These are phyloP conservation scores for Rhinopomastus cyanomelas DNA, from an alignment of 2,113 vertebrate genomes.

Conservation along the genomic window DNA sequence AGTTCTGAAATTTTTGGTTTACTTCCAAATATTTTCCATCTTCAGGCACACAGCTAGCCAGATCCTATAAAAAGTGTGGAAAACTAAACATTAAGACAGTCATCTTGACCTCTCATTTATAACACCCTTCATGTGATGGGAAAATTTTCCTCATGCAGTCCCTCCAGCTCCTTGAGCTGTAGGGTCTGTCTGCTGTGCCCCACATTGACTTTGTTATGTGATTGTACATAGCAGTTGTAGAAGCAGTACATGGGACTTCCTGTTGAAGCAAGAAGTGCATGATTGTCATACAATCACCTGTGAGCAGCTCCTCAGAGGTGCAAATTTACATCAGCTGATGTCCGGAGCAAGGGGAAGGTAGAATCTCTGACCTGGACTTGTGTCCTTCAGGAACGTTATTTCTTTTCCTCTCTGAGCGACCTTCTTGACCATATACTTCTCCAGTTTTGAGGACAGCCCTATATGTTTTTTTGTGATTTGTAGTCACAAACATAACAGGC, in stretches of 20 bases:
- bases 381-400: neutral
- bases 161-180: neutral
- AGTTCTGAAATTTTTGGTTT: constrained; percentile 53
- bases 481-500: neutral
- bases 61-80: constrained; percentile 49
- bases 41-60: constrained; percentile 42
- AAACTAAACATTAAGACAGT: constrained; percentile 38
- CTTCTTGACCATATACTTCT: neutral
- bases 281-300: neutral
- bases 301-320: neutral
- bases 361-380: neutral
- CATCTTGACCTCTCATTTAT: constrained; percentile 24
- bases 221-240: neutral
- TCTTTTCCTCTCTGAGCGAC: neutral
- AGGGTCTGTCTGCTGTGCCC: neutral
- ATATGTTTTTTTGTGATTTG: neutral
- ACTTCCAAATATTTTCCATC: constrained; percentile 61
- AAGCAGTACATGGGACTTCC: neutral
- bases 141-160: neutral
- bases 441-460: neutral
- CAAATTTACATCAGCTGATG: neutral
- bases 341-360: neutral
- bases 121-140: constrained; percentile 17
- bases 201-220: neutral
- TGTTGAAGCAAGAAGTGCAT: neutral